Evolutionary conservation across 1,140 invertebrate species (phyloP), one percentile per base, ranked within the genome.

Genomic region (Mercenaria mercenaria): DNA sequence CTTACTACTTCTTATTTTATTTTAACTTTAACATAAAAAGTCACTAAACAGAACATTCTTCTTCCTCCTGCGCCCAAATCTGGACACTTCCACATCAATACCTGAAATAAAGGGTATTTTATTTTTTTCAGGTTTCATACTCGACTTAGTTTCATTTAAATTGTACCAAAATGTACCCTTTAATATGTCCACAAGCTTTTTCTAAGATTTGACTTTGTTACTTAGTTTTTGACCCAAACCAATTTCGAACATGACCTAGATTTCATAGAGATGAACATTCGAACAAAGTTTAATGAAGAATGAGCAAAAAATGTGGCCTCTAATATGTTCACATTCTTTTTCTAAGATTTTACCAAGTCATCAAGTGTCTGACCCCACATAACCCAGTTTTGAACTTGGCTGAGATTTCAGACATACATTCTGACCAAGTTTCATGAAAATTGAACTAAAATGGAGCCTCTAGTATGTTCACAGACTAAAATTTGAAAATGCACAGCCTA

Each of bases 141-240:
- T 64, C 20, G 6, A 64, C 20, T 64, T 8, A 64, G 61, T 64
- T 64, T 64, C 61, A 64, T 64, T 64, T 64, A 64, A 64, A 64
- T 64, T 64, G 61, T 6, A 64, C 61, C 61, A 64, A 64, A 64
- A 64, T 64, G 61, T 64, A n/a, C n/a, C n/a, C n/a, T n/a, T n/a
- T n/a, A n/a, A n/a, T n/a, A n/a, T n/a, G n/a, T n/a, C n/a, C n/a
- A n/a, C n/a, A n/a, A n/a, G n/a, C n/a, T n/a, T n/a, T n/a, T n/a
- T 64, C 6, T 64, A 64, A 64, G 61, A 64, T 64, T 26, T 64
- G 61, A 64, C 61, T 10, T 64, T 8, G 23, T 26, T 6, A 6
- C 61, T 64, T 64, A 64, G 20, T 64, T 6, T 64, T 64, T 64
- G 61, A 64, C 61, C 61, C 61, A 20, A 64, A 6, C 61, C 23